Evolutionary conservation across 2,113 vertebrate genomes (phyloP).

Genomic region (Campylorhamphus procurvoides): DNA sequence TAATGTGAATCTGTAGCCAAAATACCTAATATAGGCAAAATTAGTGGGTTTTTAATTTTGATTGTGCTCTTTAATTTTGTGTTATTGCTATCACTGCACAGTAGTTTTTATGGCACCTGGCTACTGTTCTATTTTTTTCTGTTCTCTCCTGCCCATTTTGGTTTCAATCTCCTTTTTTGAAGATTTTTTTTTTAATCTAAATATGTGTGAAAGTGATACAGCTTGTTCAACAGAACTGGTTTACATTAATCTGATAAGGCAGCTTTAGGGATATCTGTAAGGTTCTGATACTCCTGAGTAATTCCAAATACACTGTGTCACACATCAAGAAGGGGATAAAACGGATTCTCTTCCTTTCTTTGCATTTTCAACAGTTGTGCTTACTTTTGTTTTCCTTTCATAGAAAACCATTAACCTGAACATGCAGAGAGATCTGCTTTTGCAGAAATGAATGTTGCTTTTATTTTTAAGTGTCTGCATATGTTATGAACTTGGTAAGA

Average conservation of each 20-base stretch:
- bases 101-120: neutral
- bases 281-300: neutral
- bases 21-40: neutral
- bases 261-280: neutral
- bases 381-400: neutral
- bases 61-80: neutral
- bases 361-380: neutral
- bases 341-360: neutral
- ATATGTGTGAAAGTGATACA: neutral
- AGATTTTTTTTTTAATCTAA: neutral
- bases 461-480: neutral
- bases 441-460: neutral
- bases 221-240: neutral
- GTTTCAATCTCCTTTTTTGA: neutral
- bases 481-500: neutral
- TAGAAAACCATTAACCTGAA: neutral
- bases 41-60: neutral
- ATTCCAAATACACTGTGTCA: neutral
- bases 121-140: neutral
- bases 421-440: neutral
- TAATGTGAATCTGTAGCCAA: neutral
- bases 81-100: neutral
- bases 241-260: neutral
- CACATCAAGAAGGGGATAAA: neutral
- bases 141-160: accelerated